A percentile compares a stretch with the other conserved stretches of the same genome.
These are phyloP conservation scores for Leucophenga montana DNA, from an alignment of 2,888 invertebrate species.

Conservation along the genomic window DNA sequence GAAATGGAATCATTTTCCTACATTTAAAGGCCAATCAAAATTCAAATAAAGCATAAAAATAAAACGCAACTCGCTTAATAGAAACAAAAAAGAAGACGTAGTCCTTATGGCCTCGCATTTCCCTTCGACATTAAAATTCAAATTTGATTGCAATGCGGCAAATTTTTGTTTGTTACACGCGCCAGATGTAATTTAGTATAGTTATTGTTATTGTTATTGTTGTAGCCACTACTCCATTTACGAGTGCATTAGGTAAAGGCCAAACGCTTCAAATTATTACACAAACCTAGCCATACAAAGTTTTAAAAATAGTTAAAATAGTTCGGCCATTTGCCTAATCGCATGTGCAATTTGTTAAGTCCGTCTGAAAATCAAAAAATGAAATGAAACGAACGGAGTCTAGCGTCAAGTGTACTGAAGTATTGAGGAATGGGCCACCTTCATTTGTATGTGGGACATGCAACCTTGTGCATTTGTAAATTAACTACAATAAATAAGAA, in stretches of 20 bases:
- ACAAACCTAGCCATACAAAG: constrained; percentile 27
- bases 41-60: constrained; percentile 11
- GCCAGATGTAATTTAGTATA: neutral
- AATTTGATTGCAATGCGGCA: constrained; percentile 65
- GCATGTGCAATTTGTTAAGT: constrained; percentile 2
- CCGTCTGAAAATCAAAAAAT: constrained; percentile 28
- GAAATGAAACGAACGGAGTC: neutral
- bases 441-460: constrained; percentile 23
- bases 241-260: constrained; percentile 48
- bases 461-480: constrained; percentile 59
- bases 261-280: constrained; percentile 36
- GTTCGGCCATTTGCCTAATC: constrained; percentile 11
- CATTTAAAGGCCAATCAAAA: neutral
- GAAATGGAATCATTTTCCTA: neutral
- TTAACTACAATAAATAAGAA: constrained; percentile 56
- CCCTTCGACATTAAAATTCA: constrained; percentile 61
- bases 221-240: neutral
- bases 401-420: neutral
- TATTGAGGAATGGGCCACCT: neutral
- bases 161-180: constrained; percentile 36
- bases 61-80: neutral
- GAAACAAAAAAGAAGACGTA: constrained; percentile 22
- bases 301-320: constrained; percentile 42
- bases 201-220: neutral
- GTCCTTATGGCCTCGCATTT: constrained; percentile 58